Conservation (phyloP, 2,797 vertebrate genomes). For the Anabas testudineus region DNA sequence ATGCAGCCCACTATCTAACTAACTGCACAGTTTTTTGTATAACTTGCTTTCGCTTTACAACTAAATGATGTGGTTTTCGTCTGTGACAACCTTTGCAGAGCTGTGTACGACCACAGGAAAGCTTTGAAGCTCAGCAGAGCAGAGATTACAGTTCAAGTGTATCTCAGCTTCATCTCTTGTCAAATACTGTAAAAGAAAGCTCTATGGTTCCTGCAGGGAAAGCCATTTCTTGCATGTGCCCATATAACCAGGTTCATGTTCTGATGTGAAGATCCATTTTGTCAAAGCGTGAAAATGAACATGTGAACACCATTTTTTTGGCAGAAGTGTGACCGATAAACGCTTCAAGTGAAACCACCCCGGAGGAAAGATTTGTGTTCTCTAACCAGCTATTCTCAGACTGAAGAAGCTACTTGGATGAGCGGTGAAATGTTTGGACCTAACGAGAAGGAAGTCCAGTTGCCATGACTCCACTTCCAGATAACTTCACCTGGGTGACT, state of each 20-base stretch:
- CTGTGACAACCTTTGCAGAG: background rate
- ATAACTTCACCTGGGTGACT: too few species aligned
- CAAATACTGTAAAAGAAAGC: background rate
- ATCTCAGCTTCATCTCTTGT: background rate
- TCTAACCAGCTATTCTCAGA: too few species aligned
- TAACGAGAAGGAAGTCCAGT: too few species aligned
- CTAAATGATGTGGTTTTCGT: constrained; percentile 39
- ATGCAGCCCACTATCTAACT: background rate
- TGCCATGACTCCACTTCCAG: too few species aligned
- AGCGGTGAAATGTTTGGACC: too few species aligned
- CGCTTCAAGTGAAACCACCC: too few species aligned
- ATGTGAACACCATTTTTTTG: too few species aligned
- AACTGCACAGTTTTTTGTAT: background rate
- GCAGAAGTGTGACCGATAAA: too few species aligned
- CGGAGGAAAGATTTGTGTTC: too few species aligned
- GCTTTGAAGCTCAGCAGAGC: background rate
- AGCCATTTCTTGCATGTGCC: background rate
- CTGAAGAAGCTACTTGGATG: too few species aligned
- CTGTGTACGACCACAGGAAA: constrained; percentile 36
- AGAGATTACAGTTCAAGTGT: background rate
- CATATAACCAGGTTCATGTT: background rate
- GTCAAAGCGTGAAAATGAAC: too few species aligned
- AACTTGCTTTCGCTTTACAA: constrained; percentile 16
- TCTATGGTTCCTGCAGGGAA: background rate
- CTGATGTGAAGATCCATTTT: constrained; percentile 1